Percentiles rank a stretch among this genome's conserved stretches.
phyloP scores from a whole-genome alignment of 2,888 invertebrate genomes.

The Andrena haemorrhoa region DNA sequence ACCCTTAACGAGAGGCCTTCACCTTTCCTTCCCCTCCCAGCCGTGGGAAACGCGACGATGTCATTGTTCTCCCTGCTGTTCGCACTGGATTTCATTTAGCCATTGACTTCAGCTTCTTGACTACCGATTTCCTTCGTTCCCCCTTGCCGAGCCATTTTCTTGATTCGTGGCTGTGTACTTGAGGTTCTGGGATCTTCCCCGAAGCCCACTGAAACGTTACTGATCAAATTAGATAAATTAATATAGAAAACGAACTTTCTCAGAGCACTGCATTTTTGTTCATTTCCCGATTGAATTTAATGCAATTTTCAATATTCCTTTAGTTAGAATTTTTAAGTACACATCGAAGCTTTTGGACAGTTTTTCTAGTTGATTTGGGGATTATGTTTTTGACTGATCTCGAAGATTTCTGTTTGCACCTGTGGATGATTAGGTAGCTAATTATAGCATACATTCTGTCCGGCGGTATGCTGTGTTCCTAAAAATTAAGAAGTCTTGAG shows the following conservation, averaged over 20 bases:
- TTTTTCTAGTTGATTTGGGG: too few species aligned
- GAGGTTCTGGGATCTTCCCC: not conserved
- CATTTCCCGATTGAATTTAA: too few species aligned
- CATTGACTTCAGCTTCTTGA: not conserved
- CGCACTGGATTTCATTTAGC: not conserved
- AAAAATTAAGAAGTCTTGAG: too few species aligned
- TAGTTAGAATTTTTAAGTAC: too few species aligned
- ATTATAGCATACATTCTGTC: too few species aligned
- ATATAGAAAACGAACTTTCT: not conserved
- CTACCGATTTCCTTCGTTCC: not conserved
- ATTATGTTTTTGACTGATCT: too few species aligned
- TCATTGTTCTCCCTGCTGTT: not conserved
- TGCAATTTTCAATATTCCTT: too few species aligned
- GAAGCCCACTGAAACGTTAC: not conserved
- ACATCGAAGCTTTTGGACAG: too few species aligned
- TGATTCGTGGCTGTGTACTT: not conserved
- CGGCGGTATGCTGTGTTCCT: too few species aligned
- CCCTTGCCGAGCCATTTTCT: not conserved
- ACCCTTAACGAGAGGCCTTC: slow-evolving; percentile 1
- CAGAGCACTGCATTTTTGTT: not conserved
- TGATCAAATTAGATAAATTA: not conserved
- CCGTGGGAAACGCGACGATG: not conserved
- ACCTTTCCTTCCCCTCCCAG: not conserved
- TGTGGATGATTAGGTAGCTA: too few species aligned
- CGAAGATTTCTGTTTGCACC: too few species aligned